These are phyloP conservation scores for Temnothorax ravouxi DNA, from an alignment of 2,888 invertebrate species.

Conservation along the genomic window DNA sequence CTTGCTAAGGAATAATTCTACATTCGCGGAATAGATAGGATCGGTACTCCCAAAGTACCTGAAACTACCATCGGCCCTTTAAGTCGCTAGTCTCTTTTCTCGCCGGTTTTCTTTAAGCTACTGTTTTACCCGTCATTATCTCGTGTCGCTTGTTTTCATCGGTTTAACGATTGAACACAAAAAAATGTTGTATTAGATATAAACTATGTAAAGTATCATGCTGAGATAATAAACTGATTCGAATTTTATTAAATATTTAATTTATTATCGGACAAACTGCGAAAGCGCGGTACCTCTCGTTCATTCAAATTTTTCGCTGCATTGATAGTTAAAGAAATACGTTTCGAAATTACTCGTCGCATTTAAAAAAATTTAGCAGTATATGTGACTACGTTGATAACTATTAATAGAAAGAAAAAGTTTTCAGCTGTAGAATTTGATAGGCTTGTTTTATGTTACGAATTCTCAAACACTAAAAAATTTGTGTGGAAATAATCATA, in stretches of 20 bases:
- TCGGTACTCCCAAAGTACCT: slow-evolving; percentile 83
- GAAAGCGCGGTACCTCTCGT: slow-evolving; percentile 75
- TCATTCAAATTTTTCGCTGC: neutral
- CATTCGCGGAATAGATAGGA: slow-evolving; percentile 81
- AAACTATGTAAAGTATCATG: neutral
- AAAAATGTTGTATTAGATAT: neutral
- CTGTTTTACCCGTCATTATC: neutral
- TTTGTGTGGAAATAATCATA: neutral
- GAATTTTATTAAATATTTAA: neutral
- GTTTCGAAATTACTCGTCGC: neutral
- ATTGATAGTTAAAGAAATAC: neutral
- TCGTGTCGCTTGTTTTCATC: neutral
- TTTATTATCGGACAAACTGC: slow-evolving; percentile 79
- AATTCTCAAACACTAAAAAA: neutral
- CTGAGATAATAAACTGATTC: neutral
- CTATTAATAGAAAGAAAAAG: neutral
- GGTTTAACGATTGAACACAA: neutral
- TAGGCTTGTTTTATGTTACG: neutral
- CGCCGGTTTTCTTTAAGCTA: slow-evolving; percentile 16
- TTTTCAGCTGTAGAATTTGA: neutral
- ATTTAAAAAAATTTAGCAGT: neutral
- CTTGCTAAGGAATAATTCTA: slow-evolving; percentile 84
- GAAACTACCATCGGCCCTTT: slow-evolving; percentile 79
- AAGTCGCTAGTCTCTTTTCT: no score
- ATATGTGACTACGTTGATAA: no score